phyloP scores from a whole-genome alignment of 2,888 invertebrate species.

The Coremacera marginata region DNA sequence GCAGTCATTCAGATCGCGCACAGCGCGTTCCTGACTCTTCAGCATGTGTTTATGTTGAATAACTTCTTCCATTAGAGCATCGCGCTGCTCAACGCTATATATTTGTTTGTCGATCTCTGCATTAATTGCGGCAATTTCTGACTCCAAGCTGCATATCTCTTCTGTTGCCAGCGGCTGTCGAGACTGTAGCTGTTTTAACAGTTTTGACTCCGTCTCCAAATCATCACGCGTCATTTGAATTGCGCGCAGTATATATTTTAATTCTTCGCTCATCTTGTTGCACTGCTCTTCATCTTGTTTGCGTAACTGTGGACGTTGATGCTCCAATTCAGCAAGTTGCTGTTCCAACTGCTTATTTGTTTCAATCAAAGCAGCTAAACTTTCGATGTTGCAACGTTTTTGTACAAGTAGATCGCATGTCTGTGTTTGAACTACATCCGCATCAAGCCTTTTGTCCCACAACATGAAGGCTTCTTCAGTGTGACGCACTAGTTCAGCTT shows the following conservation, averaged over 20 bases:
- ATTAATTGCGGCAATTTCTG: constrained; percentile 47
- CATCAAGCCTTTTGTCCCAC: constrained; percentile 60
- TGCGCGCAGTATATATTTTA: constrained; percentile 41
- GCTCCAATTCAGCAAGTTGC: constrained; percentile 46
- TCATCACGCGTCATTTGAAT: constrained; percentile 33
- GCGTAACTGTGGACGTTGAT: constrained; percentile 45
- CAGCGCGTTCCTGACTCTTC: constrained; percentile 53
- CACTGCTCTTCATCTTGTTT: constrained; percentile 51
- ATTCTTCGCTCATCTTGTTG: constrained; percentile 50
- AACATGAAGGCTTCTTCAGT: constrained; percentile 59
- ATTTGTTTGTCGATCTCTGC: constrained; percentile 50
- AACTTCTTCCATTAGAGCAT: constrained; percentile 53
- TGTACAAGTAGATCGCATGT: constrained; percentile 56
- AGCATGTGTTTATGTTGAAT: constrained; percentile 53
- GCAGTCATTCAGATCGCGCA: constrained; percentile 54
- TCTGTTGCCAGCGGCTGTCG: constrained; percentile 26
- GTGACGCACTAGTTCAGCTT: constrained; percentile 51
- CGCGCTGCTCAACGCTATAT: constrained; percentile 51
- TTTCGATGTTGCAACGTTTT: constrained; percentile 50
- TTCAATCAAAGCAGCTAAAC: constrained; percentile 50
- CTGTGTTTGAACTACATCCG: constrained; percentile 55
- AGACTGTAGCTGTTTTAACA: constrained; percentile 24
- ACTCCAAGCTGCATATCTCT: constrained; percentile 44
- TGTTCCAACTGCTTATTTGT: constrained; percentile 38
- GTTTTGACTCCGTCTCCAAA: constrained; percentile 27